Evolutionary conservation across 2,797 vertebrate species (phyloP), one percentile per base, ranked within the genome.

Genomic region (Melanotaenia boesemani): DNA sequence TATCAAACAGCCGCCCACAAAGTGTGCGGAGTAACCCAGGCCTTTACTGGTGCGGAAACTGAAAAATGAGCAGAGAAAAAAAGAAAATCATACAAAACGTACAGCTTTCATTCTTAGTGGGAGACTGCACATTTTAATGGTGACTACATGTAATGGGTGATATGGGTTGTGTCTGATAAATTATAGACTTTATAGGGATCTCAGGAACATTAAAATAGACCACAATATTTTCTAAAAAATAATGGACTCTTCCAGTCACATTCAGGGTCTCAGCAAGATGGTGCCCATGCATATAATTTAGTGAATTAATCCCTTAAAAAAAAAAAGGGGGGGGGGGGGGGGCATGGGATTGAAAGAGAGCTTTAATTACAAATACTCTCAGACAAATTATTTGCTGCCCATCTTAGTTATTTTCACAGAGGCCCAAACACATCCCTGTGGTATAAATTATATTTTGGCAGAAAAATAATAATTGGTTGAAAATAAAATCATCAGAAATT

Each of bases 41-140:
- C 97, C 96, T 96, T 99, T 99, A 89, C 91, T 99, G 61, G 98
- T 99, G 91, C 97, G 97, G 90, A 99, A 99, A 91, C 98, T 99
- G 85, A 16, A 71, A 78, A 79, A 48, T 75, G 79, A 88, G 61
- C 0, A 82, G 28, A 32, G 28, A 55, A 74, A 55, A 5, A 73
- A 56, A 48, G 6, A 6, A 46, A 46, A 46, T 46, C 2, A 46
- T 46, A 18, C 41, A 50, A 82, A 63, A 82, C 30, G 52, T 39
- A 80, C 16, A 68, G 18, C 6, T 67, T 79, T 32, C 67, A 37
- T 62, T 70, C 10, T 66, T 13, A 46, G 50, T 69, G 32, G 18
- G 26, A 71, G 34, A 52, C 59, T 67, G 48, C 32, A 65, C 24
- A 66, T 37, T 79, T 77, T 71, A 5, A 50, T 13, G 18, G 34